Evolutionary conservation across 1,140 invertebrate genomes (phyloP).

Genomic region (Laupala kohalensis): DNA sequence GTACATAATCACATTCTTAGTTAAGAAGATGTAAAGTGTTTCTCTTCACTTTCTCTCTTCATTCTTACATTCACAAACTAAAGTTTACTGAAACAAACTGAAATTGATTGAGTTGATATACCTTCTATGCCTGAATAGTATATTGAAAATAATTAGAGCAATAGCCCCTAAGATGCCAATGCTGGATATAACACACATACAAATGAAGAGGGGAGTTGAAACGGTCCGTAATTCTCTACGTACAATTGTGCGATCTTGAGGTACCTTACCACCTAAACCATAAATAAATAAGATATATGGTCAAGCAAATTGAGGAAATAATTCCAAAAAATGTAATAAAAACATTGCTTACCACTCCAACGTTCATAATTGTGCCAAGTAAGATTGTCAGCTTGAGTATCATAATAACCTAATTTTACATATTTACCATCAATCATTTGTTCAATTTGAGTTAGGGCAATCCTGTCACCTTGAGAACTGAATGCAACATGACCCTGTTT

Average conservation of each 20-base stretch:
- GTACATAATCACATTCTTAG: too few relatives aligned
- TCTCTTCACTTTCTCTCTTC: too few relatives aligned
- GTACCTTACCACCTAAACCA: constrained; percentile 60
- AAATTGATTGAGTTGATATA: too few relatives aligned
- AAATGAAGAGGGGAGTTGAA: constrained; percentile 74
- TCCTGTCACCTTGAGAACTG: constrained; percentile 94
- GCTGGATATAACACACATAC: constrained; percentile 77
- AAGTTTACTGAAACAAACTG: too few relatives aligned
- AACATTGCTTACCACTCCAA: constrained; percentile 58
- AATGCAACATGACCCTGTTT: constrained; percentile 82
- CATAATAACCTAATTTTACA: constrained; percentile 89
- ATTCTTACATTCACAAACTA: too few relatives aligned
- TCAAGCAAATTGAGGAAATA: constrained; percentile 1
- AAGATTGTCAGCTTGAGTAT: constrained; percentile 86
- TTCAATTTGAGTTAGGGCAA: constrained; percentile 96
- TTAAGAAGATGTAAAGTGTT: too few relatives aligned
- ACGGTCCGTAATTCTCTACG: constrained; percentile 69
- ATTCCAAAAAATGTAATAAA: constrained; percentile 1
- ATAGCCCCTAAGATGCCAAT: constrained; percentile 74
- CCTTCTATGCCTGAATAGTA: constrained; percentile 78
- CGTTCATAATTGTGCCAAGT: constrained; percentile 82
- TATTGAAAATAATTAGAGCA: constrained; percentile 77
- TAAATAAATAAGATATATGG: constrained; percentile 12
- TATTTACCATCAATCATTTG: constrained; percentile 94
- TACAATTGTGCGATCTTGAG: constrained; percentile 85